phyloP scores from a whole-genome alignment of 2,888 invertebrate species.

The Acronicta psi region DNA sequence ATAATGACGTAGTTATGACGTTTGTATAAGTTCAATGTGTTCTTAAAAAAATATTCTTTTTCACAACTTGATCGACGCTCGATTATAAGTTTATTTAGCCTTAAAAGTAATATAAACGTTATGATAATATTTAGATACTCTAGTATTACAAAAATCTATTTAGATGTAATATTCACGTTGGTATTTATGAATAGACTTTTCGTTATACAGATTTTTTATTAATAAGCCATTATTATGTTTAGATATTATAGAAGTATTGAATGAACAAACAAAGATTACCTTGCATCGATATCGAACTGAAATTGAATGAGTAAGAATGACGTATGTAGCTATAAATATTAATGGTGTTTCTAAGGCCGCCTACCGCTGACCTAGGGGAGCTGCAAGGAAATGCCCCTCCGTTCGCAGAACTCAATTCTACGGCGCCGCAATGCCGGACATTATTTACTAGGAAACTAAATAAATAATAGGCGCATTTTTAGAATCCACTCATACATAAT shows the following conservation, averaged over 20 bases:
- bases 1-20: not conserved
- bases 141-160: not conserved
- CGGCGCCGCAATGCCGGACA: constrained; percentile 77
- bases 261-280: constrained; percentile 19
- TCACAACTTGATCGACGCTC: not conserved
- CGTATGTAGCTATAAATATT: constrained; percentile 76
- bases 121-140: not conserved
- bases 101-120: not conserved
- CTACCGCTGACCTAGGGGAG: constrained; percentile 68
- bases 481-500: constrained; percentile 65
- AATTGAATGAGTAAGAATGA: constrained; percentile 58
- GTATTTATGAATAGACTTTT: not conserved
- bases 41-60: not conserved
- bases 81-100: not conserved
- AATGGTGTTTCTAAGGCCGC: constrained; percentile 75
- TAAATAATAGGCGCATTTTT: constrained; percentile 78
- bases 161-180: not conserved
- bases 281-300: constrained; percentile 44
- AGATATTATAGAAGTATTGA: not conserved
- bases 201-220: too few species aligned
- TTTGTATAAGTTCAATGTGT: not conserved
- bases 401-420: constrained; percentile 83
- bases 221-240: too few species aligned
- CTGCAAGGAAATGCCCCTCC: constrained; percentile 78
- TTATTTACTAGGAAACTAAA: constrained; percentile 77